Evolutionary conservation across 2,797 vertebrate genomes (phyloP).

Genomic region (Chelon auratus): DNA sequence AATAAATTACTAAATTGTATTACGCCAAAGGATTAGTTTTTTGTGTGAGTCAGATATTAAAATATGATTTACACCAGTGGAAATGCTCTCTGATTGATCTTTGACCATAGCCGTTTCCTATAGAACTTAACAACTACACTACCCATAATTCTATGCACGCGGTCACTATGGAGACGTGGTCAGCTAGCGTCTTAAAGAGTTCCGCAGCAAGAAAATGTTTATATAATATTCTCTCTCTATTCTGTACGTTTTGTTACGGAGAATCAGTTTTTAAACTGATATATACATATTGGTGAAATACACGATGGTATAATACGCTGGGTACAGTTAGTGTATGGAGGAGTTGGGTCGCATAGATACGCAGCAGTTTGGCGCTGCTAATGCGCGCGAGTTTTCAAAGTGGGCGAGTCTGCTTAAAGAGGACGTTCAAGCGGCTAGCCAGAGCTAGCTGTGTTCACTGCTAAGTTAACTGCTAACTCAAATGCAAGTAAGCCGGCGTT

Average conservation of each 20-base stretch:
- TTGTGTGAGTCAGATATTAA: too few species aligned
- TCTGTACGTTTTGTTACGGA: background rate
- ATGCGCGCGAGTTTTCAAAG: constrained; percentile 86
- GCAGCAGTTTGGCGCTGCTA: constrained; percentile 76
- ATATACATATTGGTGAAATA: accelerated
- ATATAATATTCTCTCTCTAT: background rate
- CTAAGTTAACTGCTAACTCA: accelerated
- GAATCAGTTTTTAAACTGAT: background rate
- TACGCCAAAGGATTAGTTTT: too few species aligned
- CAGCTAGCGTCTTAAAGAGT: background rate
- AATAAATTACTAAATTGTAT: too few species aligned
- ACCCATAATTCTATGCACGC: constrained; percentile 30
- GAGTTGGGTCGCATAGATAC: background rate
- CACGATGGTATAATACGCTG: too few species aligned
- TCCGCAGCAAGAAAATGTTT: background rate
- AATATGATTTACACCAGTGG: too few species aligned
- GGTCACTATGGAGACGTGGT: constrained; percentile 50
- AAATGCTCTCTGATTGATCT: background rate
- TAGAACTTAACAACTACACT: constrained; percentile 47
- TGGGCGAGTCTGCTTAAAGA: constrained; percentile 54
- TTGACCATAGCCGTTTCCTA: background rate
- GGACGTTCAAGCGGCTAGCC: constrained; percentile 29
- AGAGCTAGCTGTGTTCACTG: constrained; percentile 17
- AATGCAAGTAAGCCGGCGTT: too few species aligned
- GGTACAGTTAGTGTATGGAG: background rate